Evolutionary conservation across 2,797 vertebrate species (phyloP), one percentile per base, ranked within the genome.

Genomic region (Loriculus beryllinus): DNA sequence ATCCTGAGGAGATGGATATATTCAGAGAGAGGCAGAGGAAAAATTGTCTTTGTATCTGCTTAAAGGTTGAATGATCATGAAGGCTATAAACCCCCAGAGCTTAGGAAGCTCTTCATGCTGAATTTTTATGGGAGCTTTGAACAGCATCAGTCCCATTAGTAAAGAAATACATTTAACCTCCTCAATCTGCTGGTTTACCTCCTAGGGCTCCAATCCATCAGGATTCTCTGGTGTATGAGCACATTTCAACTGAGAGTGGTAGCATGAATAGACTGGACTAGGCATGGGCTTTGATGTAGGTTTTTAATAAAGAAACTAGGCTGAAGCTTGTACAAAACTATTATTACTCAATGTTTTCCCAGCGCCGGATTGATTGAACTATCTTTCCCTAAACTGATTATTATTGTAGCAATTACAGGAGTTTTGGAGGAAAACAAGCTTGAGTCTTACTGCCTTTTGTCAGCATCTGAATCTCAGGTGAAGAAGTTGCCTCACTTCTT

Each of bases 51-150:
- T 82, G 51, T 76, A 84, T 60, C 90, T 83, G 60, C 67, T 92
- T 83, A 87, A 93, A 94, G 80, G 26, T 33, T 95, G 81, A 88
- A 70, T 81, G 90, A 96, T 92, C 74, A 59, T 59, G 76, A 68
- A 84, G 90, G 67, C 74, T 69, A 82, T 86, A 82, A 93, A 83
- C 18, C 42, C 74, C 85, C 22, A 79, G 79, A 80, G 76, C 33
- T 75, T 77, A 64, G 56, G 82, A 79, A 93, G 60, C 39, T 62
- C 17, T 82, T 87, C 88, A 40, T 40, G 22, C 31, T 72, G 80
- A 93, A 95, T 59, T 90, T 93, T 84, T 75, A 81, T 93, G 57
- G 87, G 42, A 79, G 71, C 70, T 77, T 64, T 85, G 64, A 63
- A 89, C 62, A 81, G 71, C 43, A 64, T 77, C 83, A 82, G 83